Base-by-base conservation (phyloP, 2,113 vertebrate species). In the Triplophysa rosa region DNA sequence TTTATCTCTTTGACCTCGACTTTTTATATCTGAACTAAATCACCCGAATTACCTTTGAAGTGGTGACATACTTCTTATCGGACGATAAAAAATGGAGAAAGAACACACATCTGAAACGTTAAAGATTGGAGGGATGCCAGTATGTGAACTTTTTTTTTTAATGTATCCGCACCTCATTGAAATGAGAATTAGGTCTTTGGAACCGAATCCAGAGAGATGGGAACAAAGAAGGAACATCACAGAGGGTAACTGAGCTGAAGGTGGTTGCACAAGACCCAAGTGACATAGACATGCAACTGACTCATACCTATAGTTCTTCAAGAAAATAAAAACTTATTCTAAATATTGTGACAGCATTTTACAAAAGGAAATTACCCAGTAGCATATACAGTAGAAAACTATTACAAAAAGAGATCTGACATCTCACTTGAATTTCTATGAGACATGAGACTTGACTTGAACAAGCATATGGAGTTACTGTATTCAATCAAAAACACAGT, bases 21-120 rank as follows among this genome's bases (percentile, higher is more conserved):
- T 78, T 77, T 45, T 66, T 62, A 68, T 62, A 52, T 71, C 59
- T 45, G 61, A 74, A 23, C 37, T 29, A 47, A n/a, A 56, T 81
- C 45, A 13, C 26, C 65, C 54, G 12, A 8, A 24, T 68, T 21
- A 71, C 45, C 62, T 71, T 67, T 77, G 77, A 73, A 40, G 73
- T 77, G 9, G 23, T 62, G 33, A 78, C 65, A 52, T 40, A 62
- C 29, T 77, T 49, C 54, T 74, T 81, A 80, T 77, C 62, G 37
- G 23, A 33, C 24, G 67, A 72, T 77, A 29, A 45, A 37, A 37
- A 37, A 37, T 6, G 75, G 66, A 67, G n/a, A 67, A 13, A 72
- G 14, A 62, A 47, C 14, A 78, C 2, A 14, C 37, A 70, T 79
- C 47, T 79, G 47, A 33, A 64, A 78, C 69, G 33, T 33, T 10